Base-by-base conservation (phyloP, 2,797 vertebrate species). In the Vireo griseus region DNA sequence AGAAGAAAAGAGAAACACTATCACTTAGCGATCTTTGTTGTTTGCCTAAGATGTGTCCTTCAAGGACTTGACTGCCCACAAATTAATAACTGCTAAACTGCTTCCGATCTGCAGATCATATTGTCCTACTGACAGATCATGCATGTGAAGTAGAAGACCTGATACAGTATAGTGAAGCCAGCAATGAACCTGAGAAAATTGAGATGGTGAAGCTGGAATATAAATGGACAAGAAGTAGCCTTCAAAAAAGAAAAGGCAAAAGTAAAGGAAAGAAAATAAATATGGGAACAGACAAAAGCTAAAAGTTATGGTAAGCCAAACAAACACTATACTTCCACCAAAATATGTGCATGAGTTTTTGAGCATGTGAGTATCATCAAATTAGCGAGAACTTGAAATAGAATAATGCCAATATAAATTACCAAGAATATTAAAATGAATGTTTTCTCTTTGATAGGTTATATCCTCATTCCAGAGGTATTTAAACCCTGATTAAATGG, bases 41-140 rank as follows among this genome's bases (percentile, higher is more conserved):
- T 88, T 94, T 86, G 72, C 69, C 51, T 81, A 83, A 78, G 83
- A 78, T 59, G 47, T 55, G 83, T 84, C 80, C 90, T 96, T 95
- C 94, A 92, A 6, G 6, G 96, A 83, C 42, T 35, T 83, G 91
- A 76, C 92, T 94, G 67, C 63, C 79, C 94, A 74, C 82, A 82
- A 89, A 59, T 61, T 94, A 96, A 21, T 58, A 89, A 68, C 81
- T 62, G 55, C 88, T 94, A 80, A 88, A 86, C 66, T 65, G 84
- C 86, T 85, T 95, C 51, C 55, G 65, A 94, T 86, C 76, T 92
- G 52, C 78, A 84, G 92, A 94, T 95, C 91, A 88, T 93, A 88
- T 67, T 68, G 79, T 95, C 90, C 63, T 71, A 73, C 86, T 94
- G 65, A 77, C 63, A 90, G 90, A 94, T 78, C 90, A 94, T 67